Evolutionary conservation across 2,113 vertebrate species (phyloP).

Genomic region (Aspiorhynchus laticeps): DNA sequence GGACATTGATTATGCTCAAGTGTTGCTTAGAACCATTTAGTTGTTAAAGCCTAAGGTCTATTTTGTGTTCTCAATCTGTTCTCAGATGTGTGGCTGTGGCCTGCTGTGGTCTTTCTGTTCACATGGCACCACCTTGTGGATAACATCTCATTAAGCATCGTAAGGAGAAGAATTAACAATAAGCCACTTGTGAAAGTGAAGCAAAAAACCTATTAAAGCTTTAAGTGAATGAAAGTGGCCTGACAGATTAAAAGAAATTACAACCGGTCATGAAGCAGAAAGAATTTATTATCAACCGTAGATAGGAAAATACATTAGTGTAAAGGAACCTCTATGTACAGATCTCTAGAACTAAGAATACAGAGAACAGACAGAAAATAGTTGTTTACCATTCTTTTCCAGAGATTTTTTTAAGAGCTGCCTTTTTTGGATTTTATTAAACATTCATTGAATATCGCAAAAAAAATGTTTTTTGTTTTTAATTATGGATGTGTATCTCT

Average conservation of each 20-base stretch:
- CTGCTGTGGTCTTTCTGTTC: not conserved
- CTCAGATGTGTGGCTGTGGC: no score
- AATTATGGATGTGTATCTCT: not conserved
- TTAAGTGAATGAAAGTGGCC: not conserved
- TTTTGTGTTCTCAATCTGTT: not conserved
- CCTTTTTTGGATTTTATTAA: constrained; percentile 8
- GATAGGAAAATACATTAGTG: constrained; percentile 44
- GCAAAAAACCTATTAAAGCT: not conserved
- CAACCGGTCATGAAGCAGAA: constrained; percentile 20
- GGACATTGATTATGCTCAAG: no score
- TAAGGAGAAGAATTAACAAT: not conserved
- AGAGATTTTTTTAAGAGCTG: constrained; percentile 27
- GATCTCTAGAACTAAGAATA: constrained; percentile 24
- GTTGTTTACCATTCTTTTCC: constrained; percentile 32
- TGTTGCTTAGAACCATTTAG: no score
- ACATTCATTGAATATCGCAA: constrained; percentile 3
- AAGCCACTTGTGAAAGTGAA: not conserved
- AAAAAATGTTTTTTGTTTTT: not conserved
- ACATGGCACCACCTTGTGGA: constrained; percentile 48
- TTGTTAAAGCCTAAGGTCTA: no score
- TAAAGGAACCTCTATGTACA: constrained; percentile 25
- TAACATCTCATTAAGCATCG: no score
- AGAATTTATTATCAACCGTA: constrained; percentile 43
- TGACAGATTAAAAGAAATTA: not conserved
- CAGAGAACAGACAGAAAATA: constrained; percentile 25